phyloP scores from a whole-genome alignment of 64 coral and sea anemone species.

The Cladopsammia gracilis region DNA sequence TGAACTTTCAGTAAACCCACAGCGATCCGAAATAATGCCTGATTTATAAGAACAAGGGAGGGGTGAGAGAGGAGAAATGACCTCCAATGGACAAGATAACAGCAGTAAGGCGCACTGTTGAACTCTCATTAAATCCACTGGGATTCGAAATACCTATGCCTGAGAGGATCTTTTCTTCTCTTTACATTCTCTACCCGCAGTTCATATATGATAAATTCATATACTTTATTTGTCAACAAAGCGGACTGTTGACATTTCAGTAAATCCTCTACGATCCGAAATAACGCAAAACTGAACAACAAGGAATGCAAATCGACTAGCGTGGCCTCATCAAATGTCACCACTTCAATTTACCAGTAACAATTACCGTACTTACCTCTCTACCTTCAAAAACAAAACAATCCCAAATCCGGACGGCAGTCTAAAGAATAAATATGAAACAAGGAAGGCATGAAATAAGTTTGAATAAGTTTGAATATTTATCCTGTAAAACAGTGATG shows the following conservation, averaged over 20 bases:
- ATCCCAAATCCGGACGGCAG: constrained; percentile 90
- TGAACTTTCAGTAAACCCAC: constrained; percentile 28
- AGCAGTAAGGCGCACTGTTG: too few species aligned
- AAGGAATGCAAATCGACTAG: neutral
- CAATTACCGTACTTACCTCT: constrained; percentile 44
- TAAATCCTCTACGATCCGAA: neutral
- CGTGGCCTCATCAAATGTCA: too few species aligned
- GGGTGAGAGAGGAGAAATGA: neutral
- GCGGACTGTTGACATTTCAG: constrained; percentile 29
- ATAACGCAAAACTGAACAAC: too few species aligned
- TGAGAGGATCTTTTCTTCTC: neutral
- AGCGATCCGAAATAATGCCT: constrained; percentile 43
- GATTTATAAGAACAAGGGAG: neutral
- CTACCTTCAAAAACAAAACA: constrained; percentile 89
- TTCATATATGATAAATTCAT: too few species aligned
- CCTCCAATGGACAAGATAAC: neutral
- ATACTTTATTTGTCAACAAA: too few species aligned
- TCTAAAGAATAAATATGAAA: constrained; percentile 45
- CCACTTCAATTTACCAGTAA: too few species aligned
- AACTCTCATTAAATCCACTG: constrained; percentile 27
- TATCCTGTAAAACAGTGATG: neutral
- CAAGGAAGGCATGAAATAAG: neutral
- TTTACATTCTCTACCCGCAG: too few species aligned
- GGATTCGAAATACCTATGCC: constrained; percentile 16
- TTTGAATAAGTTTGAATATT: neutral